Conservation (phyloP, 53 echinoderm and acorn worm genomes). For the Luidia sarsii region DNA sequence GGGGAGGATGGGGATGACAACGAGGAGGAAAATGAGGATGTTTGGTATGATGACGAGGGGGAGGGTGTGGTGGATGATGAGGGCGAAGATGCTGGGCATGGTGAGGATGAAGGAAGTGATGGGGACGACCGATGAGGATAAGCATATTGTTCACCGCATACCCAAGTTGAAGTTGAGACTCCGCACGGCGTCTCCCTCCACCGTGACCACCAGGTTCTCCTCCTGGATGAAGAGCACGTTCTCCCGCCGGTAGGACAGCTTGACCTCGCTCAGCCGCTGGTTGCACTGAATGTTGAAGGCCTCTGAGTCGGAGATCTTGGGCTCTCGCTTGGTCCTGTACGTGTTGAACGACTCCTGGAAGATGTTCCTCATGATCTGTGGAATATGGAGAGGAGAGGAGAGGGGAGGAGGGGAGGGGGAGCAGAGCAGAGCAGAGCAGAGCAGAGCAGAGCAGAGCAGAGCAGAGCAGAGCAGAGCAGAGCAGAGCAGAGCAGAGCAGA, state of each 20-base stretch:
- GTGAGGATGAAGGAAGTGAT: not conserved
- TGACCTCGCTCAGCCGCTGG: constrained; percentile 81
- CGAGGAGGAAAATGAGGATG: constrained; percentile 69
- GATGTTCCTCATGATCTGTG: constrained; percentile 95
- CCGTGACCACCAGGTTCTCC: constrained; percentile 85
- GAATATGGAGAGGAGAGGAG: not conserved
- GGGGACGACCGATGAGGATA: not conserved
- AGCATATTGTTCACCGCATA: constrained; percentile 7
- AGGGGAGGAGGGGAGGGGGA: not conserved
- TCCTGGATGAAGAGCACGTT: constrained; percentile 85
- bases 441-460: not conserved
- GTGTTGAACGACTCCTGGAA: constrained; percentile 97
- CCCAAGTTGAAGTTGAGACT: constrained; percentile 92
- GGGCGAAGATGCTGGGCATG: not conserved
- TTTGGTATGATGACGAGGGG: constrained; percentile 17
- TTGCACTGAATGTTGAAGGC: constrained; percentile 83
- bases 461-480: not conserved
- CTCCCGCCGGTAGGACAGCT: constrained; percentile 87
- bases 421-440: not conserved
- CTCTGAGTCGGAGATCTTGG: constrained; percentile 79
- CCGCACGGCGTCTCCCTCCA: constrained; percentile 93
- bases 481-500: not conserved
- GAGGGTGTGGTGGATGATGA: no score
- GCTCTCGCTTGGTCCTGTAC: constrained; percentile 86
- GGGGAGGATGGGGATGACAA: constrained; percentile 68